Evolutionary conservation across 2,797 vertebrate genomes (phyloP).

Genomic region (Poeciliopsis paucimaculata): DNA sequence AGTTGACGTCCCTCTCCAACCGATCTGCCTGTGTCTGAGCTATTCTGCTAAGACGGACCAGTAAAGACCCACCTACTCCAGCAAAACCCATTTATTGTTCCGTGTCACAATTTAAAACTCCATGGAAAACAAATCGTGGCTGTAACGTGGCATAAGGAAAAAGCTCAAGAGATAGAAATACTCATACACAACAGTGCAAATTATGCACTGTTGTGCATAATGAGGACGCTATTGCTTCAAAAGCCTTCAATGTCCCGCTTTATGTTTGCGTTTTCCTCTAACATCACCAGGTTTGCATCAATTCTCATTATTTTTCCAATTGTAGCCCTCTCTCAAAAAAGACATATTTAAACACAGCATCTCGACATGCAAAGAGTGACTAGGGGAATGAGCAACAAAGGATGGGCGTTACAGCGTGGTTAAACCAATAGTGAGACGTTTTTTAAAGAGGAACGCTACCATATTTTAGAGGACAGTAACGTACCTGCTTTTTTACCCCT

Average conservation of each 20-base stretch:
- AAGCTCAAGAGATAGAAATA: neutral
- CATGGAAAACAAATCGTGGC: neutral
- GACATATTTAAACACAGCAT: neutral
- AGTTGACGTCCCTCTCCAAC: neutral
- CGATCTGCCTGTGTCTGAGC: neutral
- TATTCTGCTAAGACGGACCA: neutral
- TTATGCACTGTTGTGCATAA: neutral
- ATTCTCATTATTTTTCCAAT: neutral
- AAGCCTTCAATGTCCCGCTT: neutral
- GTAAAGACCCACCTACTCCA: neutral
- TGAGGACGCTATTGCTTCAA: neutral
- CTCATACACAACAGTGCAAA: constrained; percentile 3
- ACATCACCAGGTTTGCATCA: neutral
- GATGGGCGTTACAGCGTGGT: constrained; percentile 2
- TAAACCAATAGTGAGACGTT: constrained; percentile 8
- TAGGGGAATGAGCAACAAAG: constrained; percentile 41
- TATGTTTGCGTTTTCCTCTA: neutral
- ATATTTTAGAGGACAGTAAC: constrained; percentile 10
- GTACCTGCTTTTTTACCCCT: constrained; percentile 63
- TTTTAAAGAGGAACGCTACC: neutral
- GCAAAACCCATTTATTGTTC: neutral
- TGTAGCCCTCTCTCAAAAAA: constrained; percentile 20
- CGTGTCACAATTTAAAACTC: neutral
- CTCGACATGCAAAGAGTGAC: constrained; percentile 17
- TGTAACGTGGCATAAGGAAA: neutral